These are phyloP conservation scores for Palloptera scutellata DNA, from an alignment of 2,888 invertebrate species.

Conservation along the genomic window DNA sequence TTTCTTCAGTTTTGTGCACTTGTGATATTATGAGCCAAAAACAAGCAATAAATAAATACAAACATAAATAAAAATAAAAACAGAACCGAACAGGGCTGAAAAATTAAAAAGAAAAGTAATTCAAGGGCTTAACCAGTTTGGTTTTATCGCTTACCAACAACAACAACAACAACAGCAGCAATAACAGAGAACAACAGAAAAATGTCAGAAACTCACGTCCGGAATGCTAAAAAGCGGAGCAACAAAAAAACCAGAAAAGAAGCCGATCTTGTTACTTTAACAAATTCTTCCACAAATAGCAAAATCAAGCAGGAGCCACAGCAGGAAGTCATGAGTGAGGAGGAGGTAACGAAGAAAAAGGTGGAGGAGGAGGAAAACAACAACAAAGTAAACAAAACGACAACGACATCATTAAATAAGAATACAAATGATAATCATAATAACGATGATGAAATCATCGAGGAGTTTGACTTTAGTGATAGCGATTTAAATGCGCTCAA, in stretches of 20 bases:
- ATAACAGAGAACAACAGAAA: conserved; percentile 22
- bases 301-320: too few species aligned
- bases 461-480: conserved; percentile 57
- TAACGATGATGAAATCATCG: conserved; percentile 53
- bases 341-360: conserved; percentile 1
- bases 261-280: not conserved
- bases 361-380: conserved; percentile 13
- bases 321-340: conserved; percentile 13
- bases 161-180: conserved; percentile 3
- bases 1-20: too few species aligned
- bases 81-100: conserved; percentile 2
- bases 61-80: conserved; percentile 23
- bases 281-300: too few species aligned
- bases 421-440: conserved; percentile 10
- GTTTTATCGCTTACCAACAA: not conserved
- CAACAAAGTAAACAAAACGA: conserved; percentile 15
- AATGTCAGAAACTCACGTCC: conserved; percentile 30
- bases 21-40: not conserved
- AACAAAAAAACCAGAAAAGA: conserved; percentile 4
- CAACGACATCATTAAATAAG: conserved; percentile 8
- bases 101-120: conserved; percentile 18
- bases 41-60: conserved; percentile 8
- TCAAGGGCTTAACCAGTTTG: too few species aligned
- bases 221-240: not conserved
- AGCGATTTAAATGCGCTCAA: conserved; percentile 50